A percentile compares a stretch with the other conserved stretches of the same genome.
phyloP scores from a whole-genome alignment of 2,113 vertebrate genomes.

The Microcebus ravelobensis region DNA sequence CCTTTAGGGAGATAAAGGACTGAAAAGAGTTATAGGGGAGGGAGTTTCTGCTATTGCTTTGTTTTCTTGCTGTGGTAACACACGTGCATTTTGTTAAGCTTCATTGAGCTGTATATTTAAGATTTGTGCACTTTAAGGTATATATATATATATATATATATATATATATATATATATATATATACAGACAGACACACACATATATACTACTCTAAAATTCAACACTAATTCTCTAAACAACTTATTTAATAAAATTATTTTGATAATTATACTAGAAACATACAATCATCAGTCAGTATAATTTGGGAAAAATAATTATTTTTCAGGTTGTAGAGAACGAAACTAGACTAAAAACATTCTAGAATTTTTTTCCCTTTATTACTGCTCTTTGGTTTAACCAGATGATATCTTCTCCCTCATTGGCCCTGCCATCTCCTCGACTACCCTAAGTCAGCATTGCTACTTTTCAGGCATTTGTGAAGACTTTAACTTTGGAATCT shows the following conservation, averaged over 20 bases:
- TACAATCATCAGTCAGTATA: not conserved
- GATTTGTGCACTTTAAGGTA: not conserved
- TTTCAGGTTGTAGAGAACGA: not conserved
- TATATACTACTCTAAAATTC: not conserved
- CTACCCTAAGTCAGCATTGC: not conserved
- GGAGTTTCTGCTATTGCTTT: not conserved
- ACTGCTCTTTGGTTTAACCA: not conserved
- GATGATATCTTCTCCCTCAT: not conserved
- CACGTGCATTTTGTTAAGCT: not conserved
- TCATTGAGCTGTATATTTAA: not conserved
- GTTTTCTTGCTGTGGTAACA: not conserved
- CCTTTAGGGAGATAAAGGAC: not conserved
- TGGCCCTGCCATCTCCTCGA: not conserved
- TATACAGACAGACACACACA: too few species aligned
- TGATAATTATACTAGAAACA: conserved; percentile 10
- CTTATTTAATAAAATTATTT: not conserved
- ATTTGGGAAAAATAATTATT: not conserved
- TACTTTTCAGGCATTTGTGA: not conserved
- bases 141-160: too few species aligned
- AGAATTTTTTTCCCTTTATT: not conserved
- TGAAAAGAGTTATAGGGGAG: not conserved
- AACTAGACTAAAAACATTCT: not conserved
- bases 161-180: too few species aligned
- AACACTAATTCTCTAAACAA: not conserved
- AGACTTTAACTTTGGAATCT: not conserved